Evolutionary conservation across 2,113 vertebrate genomes (phyloP).

Genomic region (Tringa solitaria): DNA sequence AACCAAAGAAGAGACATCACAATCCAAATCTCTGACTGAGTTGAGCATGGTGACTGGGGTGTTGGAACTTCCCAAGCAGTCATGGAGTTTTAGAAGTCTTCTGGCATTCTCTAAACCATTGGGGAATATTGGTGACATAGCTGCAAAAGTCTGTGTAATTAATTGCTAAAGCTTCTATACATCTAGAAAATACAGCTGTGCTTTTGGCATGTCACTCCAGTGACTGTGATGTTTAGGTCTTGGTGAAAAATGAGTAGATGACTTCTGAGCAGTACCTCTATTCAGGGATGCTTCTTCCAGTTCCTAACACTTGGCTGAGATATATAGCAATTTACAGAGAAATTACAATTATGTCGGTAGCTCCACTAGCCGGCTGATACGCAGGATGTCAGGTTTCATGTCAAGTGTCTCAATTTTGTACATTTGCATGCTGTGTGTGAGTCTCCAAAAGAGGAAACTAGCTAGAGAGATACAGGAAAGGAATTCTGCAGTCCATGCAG

Average conservation of each 20-base stretch:
- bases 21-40: not conserved
- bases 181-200: not conserved
- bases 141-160: not conserved
- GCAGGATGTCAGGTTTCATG: not conserved
- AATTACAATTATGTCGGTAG: not conserved
- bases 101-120: not conserved
- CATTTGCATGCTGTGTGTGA: not conserved
- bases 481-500: not conserved
- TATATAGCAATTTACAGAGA: not conserved
- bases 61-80: not conserved
- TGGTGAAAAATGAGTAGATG: not conserved
- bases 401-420: not conserved
- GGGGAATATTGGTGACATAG: not conserved
- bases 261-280: not conserved
- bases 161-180: not conserved
- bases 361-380: not conserved
- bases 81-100: not conserved
- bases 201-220: not conserved
- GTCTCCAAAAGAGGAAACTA: not conserved
- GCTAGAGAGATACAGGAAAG: not conserved
- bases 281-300: not conserved
- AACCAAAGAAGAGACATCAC: not conserved
- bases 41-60: accelerated
- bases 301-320: not conserved
- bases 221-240: not conserved